These are phyloP conservation scores for Stictonetta naevosa DNA, from an alignment of 2,113 vertebrate species.

Conservation along the genomic window DNA sequence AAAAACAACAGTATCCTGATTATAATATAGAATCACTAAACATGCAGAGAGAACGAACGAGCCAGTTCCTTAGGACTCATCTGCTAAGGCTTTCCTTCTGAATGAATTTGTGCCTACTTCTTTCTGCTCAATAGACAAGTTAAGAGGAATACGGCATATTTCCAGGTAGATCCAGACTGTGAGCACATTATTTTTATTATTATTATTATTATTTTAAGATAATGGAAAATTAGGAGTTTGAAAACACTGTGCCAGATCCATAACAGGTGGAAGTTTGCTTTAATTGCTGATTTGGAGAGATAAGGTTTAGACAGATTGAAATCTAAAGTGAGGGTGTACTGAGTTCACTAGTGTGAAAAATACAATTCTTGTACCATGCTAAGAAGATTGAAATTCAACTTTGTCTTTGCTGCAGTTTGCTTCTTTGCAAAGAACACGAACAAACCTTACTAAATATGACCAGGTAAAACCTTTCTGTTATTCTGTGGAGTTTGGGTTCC, in stretches of 20 bases:
- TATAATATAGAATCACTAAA: neutral
- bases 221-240: neutral
- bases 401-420: neutral
- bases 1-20: accelerated
- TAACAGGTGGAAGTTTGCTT: neutral
- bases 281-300: neutral
- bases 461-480: neutral
- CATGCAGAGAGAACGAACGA: neutral
- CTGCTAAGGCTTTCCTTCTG: neutral
- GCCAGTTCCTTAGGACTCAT: neutral
- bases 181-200: neutral
- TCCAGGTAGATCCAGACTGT: neutral
- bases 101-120: neutral
- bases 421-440: neutral
- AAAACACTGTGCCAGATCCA: neutral
- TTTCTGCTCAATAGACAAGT: neutral
- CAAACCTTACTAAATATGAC: neutral
- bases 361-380: neutral
- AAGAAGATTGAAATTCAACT: neutral
- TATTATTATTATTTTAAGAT: neutral
- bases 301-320: neutral
- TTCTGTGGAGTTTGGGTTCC: accelerated
- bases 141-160: neutral
- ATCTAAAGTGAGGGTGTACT: neutral
- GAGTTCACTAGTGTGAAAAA: neutral